Conservation (phyloP, 2,113 vertebrate genomes). For the Polypterus senegalus region DNA sequence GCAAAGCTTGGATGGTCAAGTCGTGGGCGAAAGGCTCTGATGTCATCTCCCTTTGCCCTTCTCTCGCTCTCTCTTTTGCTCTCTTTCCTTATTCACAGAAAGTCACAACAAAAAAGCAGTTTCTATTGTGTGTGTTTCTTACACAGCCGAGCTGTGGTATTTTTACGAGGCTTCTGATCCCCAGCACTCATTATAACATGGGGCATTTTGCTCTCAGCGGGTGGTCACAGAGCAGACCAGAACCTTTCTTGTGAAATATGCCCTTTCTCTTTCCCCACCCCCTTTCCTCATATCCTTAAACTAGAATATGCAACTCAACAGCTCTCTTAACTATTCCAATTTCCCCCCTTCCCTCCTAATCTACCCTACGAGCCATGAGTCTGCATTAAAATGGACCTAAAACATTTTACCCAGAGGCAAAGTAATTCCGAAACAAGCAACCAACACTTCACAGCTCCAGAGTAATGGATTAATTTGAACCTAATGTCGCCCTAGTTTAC, state of each 20-base stretch:
- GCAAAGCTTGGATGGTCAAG: no score
- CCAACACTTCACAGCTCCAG: constrained; percentile 68
- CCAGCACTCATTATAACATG: constrained; percentile 64
- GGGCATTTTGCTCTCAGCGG: constrained; percentile 75
- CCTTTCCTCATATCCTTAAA: constrained; percentile 53
- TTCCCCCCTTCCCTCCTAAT: constrained; percentile 72
- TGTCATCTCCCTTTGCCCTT: constrained; percentile 26
- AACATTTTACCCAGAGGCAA: constrained; percentile 65
- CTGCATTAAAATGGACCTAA: constrained; percentile 75
- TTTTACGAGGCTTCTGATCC: constrained; percentile 78
- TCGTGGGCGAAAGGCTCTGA: constrained; percentile 16
- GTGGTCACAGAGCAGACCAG: constrained; percentile 58
- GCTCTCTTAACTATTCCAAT: constrained; percentile 65
- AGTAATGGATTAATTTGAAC: constrained; percentile 80
- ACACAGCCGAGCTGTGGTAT: constrained; percentile 60
- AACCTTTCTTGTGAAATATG: constrained; percentile 63
- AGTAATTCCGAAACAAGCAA: constrained; percentile 76
- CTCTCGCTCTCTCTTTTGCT: no score
- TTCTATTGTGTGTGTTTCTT: constrained; percentile 55
- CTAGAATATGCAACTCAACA: constrained; percentile 59
- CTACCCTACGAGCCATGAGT: constrained; percentile 69
- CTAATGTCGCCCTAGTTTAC: constrained; percentile 70
- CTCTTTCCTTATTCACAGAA: constrained; percentile 19
- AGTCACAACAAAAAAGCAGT: constrained; percentile 32
- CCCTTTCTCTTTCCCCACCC: constrained; percentile 42